phyloP scores from a whole-genome alignment of 2,113 vertebrate genomes.

The Accipiter cooperii region DNA sequence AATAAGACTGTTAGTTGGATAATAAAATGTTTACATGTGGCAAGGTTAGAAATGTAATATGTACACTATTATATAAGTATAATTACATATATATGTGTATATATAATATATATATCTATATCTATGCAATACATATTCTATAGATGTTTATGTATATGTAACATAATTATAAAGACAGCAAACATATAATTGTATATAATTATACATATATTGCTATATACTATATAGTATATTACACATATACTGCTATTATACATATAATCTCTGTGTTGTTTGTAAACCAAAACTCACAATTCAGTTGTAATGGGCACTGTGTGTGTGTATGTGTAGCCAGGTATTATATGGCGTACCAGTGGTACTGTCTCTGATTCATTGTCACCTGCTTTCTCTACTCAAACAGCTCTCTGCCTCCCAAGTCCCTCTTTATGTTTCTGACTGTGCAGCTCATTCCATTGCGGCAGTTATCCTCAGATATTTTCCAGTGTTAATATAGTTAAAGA shows the following conservation, averaged over 20 bases:
- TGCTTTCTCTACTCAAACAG: not conserved
- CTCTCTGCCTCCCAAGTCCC: not conserved
- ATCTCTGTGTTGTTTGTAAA: not conserved
- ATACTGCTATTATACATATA: not conserved
- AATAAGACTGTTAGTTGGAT: not conserved
- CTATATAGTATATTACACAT: too few relatives aligned
- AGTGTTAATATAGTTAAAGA: not conserved
- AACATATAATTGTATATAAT: too few relatives aligned
- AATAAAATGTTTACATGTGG: not conserved
- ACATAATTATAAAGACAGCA: not conserved
- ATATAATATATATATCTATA: not conserved
- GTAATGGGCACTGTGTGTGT: not conserved
- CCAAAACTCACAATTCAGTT: fast-evolving
- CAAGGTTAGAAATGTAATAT: not conserved
- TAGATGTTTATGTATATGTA: not conserved
- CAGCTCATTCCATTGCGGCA: not conserved
- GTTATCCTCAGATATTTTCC: not conserved
- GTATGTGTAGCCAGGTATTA: too few relatives aligned
- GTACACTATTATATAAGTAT: not conserved
- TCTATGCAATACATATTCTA: not conserved
- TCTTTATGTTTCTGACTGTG: not conserved
- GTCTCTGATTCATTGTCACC: not conserved
- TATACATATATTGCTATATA: not conserved
- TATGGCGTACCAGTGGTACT: fast-evolving
- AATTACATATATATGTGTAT: not conserved